Conservation (phyloP, 2,888 invertebrate genomes). For the Microctonus aethiopoides region DNA sequence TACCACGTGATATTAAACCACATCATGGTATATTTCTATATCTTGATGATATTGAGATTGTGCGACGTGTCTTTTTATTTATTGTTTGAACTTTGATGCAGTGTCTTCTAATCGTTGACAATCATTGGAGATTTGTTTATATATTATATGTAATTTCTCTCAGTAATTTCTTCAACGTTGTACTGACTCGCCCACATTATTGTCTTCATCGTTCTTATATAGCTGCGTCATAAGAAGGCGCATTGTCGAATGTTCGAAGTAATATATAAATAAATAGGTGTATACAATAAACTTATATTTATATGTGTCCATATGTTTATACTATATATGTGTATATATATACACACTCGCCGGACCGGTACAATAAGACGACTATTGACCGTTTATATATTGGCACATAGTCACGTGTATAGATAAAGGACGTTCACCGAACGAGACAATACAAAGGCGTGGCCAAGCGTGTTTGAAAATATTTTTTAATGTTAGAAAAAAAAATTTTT, state of each 20-base stretch:
- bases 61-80: background rate
- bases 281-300: too few species aligned
- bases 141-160: background rate
- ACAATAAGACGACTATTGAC: conserved; percentile 28
- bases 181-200: background rate
- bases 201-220: background rate
- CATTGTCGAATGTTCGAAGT: conserved; percentile 7
- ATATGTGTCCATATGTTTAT: background rate
- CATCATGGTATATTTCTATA: background rate
- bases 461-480: background rate
- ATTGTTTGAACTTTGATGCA: background rate
- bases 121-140: background rate
- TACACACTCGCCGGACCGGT: conserved; percentile 9
- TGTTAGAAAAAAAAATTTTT: background rate
- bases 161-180: background rate
- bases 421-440: conserved; percentile 31
- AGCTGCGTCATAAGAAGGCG: background rate
- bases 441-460: conserved; percentile 29
- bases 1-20: background rate
- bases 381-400: conserved; percentile 20
- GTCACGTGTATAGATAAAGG: conserved; percentile 30
- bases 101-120: background rate
- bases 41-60: background rate
- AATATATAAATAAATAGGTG: background rate
- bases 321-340: background rate